These are phyloP conservation scores for Ceratotherium simum DNA, from an alignment of 2,113 vertebrate species.

Conservation along the genomic window DNA sequence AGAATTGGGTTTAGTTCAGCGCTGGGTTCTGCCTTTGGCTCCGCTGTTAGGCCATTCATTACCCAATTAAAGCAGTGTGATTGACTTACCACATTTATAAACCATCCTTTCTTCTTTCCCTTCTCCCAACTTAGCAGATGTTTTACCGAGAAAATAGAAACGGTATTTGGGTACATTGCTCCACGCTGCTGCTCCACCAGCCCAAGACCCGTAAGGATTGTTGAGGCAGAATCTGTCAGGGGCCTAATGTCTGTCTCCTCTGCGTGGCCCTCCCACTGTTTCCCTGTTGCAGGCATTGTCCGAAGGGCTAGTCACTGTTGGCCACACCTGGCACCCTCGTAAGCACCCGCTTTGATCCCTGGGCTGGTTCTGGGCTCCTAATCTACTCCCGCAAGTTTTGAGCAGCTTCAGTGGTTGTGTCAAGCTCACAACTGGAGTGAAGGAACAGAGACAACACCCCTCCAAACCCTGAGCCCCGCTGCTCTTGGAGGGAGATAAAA, in stretches of 20 bases:
- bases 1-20: neutral
- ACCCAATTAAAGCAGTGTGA: neutral
- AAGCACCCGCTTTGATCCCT: neutral
- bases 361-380: neutral
- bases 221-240: neutral
- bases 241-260: accelerated
- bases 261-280: accelerated
- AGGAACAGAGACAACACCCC: accelerated
- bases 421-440: accelerated
- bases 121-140: neutral
- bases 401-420: neutral
- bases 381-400: neutral
- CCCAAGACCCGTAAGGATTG: neutral
- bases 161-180: accelerated
- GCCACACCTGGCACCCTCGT: accelerated
- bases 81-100: no score
- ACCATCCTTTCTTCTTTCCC: neutral
- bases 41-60: neutral
- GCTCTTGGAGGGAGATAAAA: no score
- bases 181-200: no score
- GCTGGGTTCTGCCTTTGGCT: neutral
- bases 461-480: neutral
- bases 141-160: neutral
- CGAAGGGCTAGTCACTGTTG: accelerated
- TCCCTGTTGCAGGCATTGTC: no score